Evolutionary conservation across 2,113 vertebrate species (phyloP).

Genomic region (Chlorocebus sabaeus): DNA sequence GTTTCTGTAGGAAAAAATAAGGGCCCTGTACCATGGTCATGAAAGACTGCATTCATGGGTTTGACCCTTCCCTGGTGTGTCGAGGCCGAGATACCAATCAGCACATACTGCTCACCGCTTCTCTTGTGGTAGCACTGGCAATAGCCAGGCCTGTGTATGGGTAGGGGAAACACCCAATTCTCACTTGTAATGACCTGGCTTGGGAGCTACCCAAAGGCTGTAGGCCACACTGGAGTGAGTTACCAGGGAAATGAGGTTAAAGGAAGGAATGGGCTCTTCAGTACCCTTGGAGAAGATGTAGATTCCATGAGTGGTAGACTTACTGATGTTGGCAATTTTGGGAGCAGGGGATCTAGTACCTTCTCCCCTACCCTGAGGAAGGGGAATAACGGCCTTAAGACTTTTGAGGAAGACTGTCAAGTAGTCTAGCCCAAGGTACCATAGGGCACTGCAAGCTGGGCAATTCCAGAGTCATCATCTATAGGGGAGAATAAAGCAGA

Average conservation of each 20-base stretch:
- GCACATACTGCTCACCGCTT: conserved; percentile 76
- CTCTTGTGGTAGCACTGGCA: not conserved
- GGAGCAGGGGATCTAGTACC: not conserved
- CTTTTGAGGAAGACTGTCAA: not conserved
- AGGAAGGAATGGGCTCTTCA: not conserved
- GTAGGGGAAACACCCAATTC: conserved; percentile 30
- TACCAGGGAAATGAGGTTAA: not conserved
- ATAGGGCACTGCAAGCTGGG: not conserved
- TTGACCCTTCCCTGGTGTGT: conserved; percentile 80
- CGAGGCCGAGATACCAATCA: conserved; percentile 75
- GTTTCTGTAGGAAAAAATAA: conserved; percentile 81
- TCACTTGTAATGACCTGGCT: not conserved
- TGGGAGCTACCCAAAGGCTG: not conserved
- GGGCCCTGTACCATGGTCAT: conserved; percentile 77
- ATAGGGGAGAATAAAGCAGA: not conserved
- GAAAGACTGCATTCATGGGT: conserved; percentile 83
- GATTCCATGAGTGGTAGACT: not conserved
- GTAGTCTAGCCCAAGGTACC: not conserved
- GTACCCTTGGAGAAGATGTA: not conserved
- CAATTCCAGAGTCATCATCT: not conserved
- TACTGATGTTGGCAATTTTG: not conserved
- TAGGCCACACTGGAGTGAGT: not conserved
- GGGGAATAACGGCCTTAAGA: not conserved
- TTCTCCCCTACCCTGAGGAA: not conserved
- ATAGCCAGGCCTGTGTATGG: conserved; percentile 19